Percentiles rank a stretch among this genome's conserved stretches.
phyloP scores from a whole-genome alignment of 1,140 invertebrate species.

The Heliothis subflexa region DNA sequence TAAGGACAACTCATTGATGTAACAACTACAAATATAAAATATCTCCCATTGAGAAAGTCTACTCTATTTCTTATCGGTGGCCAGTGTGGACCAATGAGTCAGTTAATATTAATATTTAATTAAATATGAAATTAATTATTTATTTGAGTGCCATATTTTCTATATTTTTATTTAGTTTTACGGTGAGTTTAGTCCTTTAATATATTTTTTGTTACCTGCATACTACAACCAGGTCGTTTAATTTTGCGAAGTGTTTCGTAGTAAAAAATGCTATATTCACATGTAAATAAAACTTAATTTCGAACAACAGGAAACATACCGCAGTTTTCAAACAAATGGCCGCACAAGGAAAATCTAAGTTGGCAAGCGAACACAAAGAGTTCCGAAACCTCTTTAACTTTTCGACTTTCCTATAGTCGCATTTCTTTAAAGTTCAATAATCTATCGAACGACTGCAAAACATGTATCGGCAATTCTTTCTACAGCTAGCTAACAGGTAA shows the following conservation, averaged over 20 bases:
- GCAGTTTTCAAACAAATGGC: background rate
- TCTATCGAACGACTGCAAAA: background rate
- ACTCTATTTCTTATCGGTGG: background rate
- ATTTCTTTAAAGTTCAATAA: slow-evolving; percentile 23
- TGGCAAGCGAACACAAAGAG: background rate
- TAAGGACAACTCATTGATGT: slow-evolving; percentile 22
- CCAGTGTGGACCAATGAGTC: background rate
- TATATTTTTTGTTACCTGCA: too few species aligned
- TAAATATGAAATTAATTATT: slow-evolving; percentile 38
- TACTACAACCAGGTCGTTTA: too few species aligned
- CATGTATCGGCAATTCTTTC: too few species aligned
- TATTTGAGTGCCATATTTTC: slow-evolving; percentile 34
- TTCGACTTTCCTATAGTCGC: background rate
- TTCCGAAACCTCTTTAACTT: slow-evolving; percentile 27
- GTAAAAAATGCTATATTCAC: too few species aligned
- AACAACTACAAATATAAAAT: slow-evolving; percentile 17
- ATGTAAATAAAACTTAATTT: too few species aligned
- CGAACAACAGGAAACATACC: too few species aligned
- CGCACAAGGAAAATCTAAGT: slow-evolving; percentile 7
- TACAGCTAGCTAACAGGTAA: too few species aligned
- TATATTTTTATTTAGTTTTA: slow-evolving; percentile 40
- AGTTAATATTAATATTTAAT: slow-evolving; percentile 5
- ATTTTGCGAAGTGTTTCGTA: too few species aligned
- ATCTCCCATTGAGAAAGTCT: slow-evolving; percentile 2
- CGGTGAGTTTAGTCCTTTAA: too few species aligned